Evolutionary conservation across 2,113 vertebrate species (phyloP).

Genomic region (Sinocyclocheilus grahami): DNA sequence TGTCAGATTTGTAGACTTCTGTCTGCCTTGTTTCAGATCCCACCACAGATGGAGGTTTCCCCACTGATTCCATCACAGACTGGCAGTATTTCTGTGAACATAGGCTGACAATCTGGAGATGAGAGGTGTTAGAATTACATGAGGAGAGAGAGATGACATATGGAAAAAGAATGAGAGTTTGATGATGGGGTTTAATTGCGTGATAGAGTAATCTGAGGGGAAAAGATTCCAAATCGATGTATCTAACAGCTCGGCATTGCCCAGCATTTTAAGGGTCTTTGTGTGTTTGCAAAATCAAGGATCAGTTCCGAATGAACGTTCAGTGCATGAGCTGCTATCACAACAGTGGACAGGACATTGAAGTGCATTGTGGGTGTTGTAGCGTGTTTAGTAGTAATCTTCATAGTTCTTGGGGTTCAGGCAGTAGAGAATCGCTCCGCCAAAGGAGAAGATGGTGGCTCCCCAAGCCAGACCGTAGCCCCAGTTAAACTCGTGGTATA

Average conservation of each 20-base stretch:
- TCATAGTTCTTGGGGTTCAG: slow-evolving; percentile 99
- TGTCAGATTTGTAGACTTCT: slow-evolving; percentile 2
- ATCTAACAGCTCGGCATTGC: slow-evolving; percentile 16
- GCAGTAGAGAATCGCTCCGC: slow-evolving; percentile 96
- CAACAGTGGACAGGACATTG: slow-evolving; percentile 34
- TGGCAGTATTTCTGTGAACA: slow-evolving; percentile 10
- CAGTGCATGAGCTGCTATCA: slow-evolving; percentile 46
- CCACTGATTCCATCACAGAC: slow-evolving; percentile 30
- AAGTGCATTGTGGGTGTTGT: slow-evolving; percentile 43
- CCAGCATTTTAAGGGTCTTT: slow-evolving; percentile 31
- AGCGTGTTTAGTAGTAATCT: slow-evolving; percentile 89
- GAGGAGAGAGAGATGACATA: slow-evolving; percentile 26
- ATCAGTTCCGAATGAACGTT: slow-evolving; percentile 31
- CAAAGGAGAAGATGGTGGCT: slow-evolving; percentile 98
- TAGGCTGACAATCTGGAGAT: slow-evolving; percentile 14
- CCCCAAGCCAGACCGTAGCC: slow-evolving; percentile 98
- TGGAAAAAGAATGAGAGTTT: slow-evolving; percentile 10
- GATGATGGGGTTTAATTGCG: slow-evolving; percentile 29
- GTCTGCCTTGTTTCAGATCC: slow-evolving; percentile 17
- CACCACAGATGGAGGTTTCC: slow-evolving; percentile 47
- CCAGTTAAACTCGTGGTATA: slow-evolving; percentile 99
- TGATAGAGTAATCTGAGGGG: not conserved
- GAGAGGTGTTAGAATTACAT: slow-evolving; percentile 8
- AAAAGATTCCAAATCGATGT: not conserved
- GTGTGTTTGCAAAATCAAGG: slow-evolving; percentile 24